Evolutionary conservation across 2,797 vertebrate genomes (phyloP).

Genomic region (Periparus ater): DNA sequence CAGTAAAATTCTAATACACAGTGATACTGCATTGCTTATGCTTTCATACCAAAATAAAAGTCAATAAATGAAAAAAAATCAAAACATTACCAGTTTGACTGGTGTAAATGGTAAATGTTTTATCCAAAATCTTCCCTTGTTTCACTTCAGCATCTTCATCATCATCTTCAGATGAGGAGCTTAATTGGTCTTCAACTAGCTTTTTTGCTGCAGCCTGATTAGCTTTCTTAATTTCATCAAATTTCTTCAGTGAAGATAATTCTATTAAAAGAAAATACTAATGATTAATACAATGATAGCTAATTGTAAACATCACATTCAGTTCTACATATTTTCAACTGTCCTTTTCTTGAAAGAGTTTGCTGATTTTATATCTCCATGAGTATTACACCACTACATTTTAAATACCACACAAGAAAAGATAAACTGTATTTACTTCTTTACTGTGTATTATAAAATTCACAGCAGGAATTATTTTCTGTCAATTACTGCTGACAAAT

Average conservation of each 20-base stretch:
- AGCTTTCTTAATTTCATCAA: slow-evolving; percentile 92
- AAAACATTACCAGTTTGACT: slow-evolving; percentile 84
- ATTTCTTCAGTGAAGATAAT: slow-evolving; percentile 81
- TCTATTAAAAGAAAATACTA: slow-evolving; percentile 67
- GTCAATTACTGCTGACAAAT: not conserved
- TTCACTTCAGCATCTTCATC: slow-evolving; percentile 82
- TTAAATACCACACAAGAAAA: not conserved
- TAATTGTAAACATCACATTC: not conserved
- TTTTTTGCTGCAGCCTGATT: slow-evolving; percentile 89
- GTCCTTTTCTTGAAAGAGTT: not conserved
- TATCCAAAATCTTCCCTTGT: slow-evolving; percentile 85
- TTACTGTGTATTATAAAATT: not conserved
- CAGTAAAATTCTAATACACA: not conserved
- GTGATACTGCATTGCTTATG: not conserved
- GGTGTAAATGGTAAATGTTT: slow-evolving; percentile 89
- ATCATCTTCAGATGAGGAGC: slow-evolving; percentile 86
- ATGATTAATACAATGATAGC: not conserved
- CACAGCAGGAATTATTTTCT: not conserved
- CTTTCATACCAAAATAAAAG: not conserved
- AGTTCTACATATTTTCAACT: not conserved
- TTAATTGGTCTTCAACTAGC: slow-evolving; percentile 80
- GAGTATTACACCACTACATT: not conserved
- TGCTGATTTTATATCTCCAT: not conserved
- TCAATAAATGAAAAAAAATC: not conserved
- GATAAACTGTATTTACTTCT: not conserved